Conservation (phyloP, 2,113 vertebrate species). For the Lipophrys pholis region DNA sequence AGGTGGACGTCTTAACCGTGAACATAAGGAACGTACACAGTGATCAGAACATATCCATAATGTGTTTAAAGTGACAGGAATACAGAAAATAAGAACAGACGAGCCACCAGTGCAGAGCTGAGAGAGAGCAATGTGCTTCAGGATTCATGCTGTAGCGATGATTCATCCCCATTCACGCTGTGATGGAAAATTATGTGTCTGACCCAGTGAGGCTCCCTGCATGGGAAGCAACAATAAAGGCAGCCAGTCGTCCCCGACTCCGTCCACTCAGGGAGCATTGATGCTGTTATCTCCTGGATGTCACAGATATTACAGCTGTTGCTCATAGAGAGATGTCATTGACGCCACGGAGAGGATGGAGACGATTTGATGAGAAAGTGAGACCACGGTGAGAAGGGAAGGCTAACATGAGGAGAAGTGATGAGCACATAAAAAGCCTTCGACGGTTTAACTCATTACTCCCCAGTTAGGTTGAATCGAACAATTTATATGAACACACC, state of each 20-base stretch:
- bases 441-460: too few relatives aligned
- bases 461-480: too few relatives aligned
- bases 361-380: not conserved
- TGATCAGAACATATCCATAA: not conserved
- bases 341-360: not conserved
- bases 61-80: not conserved
- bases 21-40: slow-evolving; percentile 1
- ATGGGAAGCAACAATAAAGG: slow-evolving; percentile 46
- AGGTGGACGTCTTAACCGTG: not conserved
- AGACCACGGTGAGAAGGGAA: not conserved
- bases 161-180: slow-evolving; percentile 57
- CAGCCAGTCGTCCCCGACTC: slow-evolving; percentile 41
- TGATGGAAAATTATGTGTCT: slow-evolving; percentile 53
- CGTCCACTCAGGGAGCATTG: slow-evolving; percentile 34
- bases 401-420: too few relatives aligned
- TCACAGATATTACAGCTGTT: slow-evolving; percentile 28
- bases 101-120: not conserved
- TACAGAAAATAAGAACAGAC: not conserved
- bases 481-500: too few relatives aligned
- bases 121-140: slow-evolving; percentile 14
- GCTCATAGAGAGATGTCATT: slow-evolving; percentile 18
- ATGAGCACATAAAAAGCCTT: too few relatives aligned
- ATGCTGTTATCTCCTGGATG: slow-evolving; percentile 39
- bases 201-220: slow-evolving; percentile 48
- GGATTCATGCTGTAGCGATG: slow-evolving; percentile 11